A percentile compares a stretch with the other conserved stretches of the same genome.
These are phyloP conservation scores for Platorchestia sp. DNA, from an alignment of 1,140 invertebrate genomes.

Conservation along the genomic window DNA sequence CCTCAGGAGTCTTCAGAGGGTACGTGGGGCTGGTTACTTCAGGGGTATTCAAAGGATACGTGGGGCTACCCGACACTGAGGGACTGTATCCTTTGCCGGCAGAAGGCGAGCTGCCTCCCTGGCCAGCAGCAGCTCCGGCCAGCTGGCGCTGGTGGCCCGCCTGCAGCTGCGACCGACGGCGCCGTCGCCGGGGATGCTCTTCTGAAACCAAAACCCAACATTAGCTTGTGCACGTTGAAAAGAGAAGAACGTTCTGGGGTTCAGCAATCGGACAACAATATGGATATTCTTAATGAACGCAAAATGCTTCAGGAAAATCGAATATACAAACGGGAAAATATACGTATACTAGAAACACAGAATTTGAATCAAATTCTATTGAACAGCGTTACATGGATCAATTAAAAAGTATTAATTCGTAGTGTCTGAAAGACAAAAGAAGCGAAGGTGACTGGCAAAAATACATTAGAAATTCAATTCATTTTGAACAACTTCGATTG, in stretches of 20 bases:
- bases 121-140: not conserved
- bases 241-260: not conserved
- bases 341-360: not conserved
- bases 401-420: too few species aligned
- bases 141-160: not conserved
- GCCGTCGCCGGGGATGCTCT: slow-evolving; percentile 62
- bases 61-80: not conserved
- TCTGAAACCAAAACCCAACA: slow-evolving; percentile 57
- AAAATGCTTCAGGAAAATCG: not conserved
- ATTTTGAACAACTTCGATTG: too few species aligned
- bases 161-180: slow-evolving; percentile 57
- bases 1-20: slow-evolving; percentile 65
- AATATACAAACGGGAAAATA: not conserved
- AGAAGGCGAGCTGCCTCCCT: not conserved
- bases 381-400: too few species aligned
- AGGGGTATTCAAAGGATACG: slow-evolving; percentile 62
- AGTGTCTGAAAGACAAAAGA: too few species aligned
- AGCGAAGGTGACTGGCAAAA: too few species aligned
- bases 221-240: not conserved
- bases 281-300: too few species aligned
- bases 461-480: too few species aligned
- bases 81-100: slow-evolving; percentile 54
- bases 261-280: too few species aligned
- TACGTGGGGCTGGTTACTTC: slow-evolving; percentile 61
- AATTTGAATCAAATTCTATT: too few species aligned